Conservation (phyloP, 2,888 invertebrate genomes). For the Mythimna loreyi region DNA sequence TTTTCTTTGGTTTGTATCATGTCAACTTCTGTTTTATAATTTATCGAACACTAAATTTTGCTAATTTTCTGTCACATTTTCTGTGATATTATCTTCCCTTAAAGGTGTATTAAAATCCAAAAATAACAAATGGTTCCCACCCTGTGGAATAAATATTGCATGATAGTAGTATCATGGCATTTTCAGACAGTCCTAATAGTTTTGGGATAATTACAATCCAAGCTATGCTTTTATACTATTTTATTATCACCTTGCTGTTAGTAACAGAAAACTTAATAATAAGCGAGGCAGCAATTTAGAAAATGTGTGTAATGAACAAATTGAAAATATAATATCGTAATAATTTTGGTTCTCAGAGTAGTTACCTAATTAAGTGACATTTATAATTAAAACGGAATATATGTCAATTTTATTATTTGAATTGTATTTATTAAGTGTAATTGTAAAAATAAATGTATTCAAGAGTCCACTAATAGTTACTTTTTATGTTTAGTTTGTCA, state of each 20-base stretch:
- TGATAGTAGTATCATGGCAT: background rate
- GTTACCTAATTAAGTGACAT: conserved; percentile 61
- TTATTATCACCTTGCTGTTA: conserved; percentile 11
- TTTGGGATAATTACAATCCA: conserved; percentile 19
- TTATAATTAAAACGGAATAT: conserved; percentile 47
- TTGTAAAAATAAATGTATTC: conserved; percentile 64
- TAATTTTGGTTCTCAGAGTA: conserved; percentile 50
- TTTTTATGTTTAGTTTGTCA: conserved; percentile 74
- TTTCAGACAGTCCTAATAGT: background rate
- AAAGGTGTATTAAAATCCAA: background rate
- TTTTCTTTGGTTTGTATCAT: conserved; percentile 25
- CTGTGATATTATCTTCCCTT: background rate
- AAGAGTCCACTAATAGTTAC: conserved; percentile 69
- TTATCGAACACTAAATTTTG: conserved; percentile 5
- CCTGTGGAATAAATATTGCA: background rate
- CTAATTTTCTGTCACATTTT: background rate
- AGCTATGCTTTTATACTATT: conserved; percentile 23
- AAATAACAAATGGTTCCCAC: background rate
- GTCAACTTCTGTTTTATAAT: background rate
- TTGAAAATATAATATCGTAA: conserved; percentile 19
- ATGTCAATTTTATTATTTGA: conserved; percentile 56
- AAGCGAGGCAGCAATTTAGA: conserved; percentile 18
- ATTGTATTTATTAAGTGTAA: conserved; percentile 57
- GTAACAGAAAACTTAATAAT: background rate
- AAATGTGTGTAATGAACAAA: conserved; percentile 25